Evolutionary conservation across 1,140 invertebrate species (phyloP).

Genomic region (Oreohelix idahoensis): DNA sequence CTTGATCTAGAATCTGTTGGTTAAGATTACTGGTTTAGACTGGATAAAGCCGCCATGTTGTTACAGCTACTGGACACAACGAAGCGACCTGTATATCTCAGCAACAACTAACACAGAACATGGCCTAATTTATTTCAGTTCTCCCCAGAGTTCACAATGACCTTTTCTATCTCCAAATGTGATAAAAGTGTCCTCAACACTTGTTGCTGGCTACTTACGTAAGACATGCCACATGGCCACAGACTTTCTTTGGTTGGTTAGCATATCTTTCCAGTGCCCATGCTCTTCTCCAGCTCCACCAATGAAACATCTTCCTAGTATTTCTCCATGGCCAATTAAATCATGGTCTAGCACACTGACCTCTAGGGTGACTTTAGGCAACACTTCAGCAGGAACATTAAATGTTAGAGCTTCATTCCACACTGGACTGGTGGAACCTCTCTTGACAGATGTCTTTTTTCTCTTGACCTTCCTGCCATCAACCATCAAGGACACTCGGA

Average conservation of each 20-base stretch:
- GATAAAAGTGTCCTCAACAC: too few relatives aligned
- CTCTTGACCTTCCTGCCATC: conserved; percentile 77
- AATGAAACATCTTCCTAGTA: conserved; percentile 57
- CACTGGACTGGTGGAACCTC: conserved; percentile 75
- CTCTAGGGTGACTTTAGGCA: conserved; percentile 64
- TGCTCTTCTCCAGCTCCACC: conserved; percentile 78
- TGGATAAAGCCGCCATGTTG: too few relatives aligned
- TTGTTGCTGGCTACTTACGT: conserved; percentile 75
- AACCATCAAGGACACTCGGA: conserved; percentile 77
- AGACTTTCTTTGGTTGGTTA: conserved; percentile 84
- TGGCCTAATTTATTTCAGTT: too few relatives aligned
- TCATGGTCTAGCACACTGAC: conserved; percentile 65
- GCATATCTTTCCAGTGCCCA: conserved; percentile 89
- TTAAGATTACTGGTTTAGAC: too few relatives aligned
- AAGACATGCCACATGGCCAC: conserved; percentile 89
- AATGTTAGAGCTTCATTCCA: conserved; percentile 79
- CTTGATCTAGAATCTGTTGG: too few relatives aligned
- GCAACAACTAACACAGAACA: too few relatives aligned
- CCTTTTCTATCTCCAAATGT: too few relatives aligned
- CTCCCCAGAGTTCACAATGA: too few relatives aligned
- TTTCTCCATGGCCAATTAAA: conserved; percentile 63
- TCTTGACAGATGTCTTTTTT: conserved; percentile 77
- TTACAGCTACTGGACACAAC: too few relatives aligned
- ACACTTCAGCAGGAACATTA: conserved; percentile 74
- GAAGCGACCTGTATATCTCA: too few relatives aligned